Evolutionary conservation across 2,113 vertebrate species (phyloP), one percentile per base, ranked within the genome.

Genomic region (Origma solitaria): DNA sequence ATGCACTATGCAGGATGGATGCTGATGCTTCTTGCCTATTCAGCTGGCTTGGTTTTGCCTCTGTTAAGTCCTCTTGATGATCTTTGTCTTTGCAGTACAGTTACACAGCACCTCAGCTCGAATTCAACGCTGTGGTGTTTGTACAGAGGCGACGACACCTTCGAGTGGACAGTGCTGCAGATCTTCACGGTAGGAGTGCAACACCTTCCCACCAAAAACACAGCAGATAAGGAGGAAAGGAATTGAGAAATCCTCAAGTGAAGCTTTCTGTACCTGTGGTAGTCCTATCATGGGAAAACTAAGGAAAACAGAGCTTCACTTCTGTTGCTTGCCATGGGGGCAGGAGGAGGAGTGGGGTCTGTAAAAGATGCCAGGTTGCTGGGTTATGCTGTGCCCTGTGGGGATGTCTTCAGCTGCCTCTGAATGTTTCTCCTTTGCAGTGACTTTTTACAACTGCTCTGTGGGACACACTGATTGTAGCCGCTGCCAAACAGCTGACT

Each of bases 361-460:
- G 5, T 65, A 66, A 30, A 66, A 37, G 50, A 58, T 19, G 24
- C 31, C 13, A 27, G 6, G 19, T 60, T 79, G 15, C 28, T 93
- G 66, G 9, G 38, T 79, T 80, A 15, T 37, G 56, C 49, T 47
- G 7, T 64, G 49, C 62, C 47, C 15, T 37, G 0, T 62, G 31
- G 15, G 2, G 4, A 51, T 62, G 50, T 62, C 81, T 86, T 77
- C 49, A 73, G 53, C n/a, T 65, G 51, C 62, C 69, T 96, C 61
- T 86, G n/a, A 77, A 65, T 65, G 19, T 84, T 79, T 79, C 61
- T 93, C 30, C 71, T 82, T 80, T 62, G 25, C 97, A 99, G 99
- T 99, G 97, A 99, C 98, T 10, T 97, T 99, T 76, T 99, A 99
- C 88, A 99, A 99, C 98, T 99, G 99, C 94, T 99, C 99, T 0